Percentiles rank a stretch among this genome's conserved stretches.
Conservation (phyloP, 2,888 invertebrate species). For the Neoaliturus tenellus region DNA sequence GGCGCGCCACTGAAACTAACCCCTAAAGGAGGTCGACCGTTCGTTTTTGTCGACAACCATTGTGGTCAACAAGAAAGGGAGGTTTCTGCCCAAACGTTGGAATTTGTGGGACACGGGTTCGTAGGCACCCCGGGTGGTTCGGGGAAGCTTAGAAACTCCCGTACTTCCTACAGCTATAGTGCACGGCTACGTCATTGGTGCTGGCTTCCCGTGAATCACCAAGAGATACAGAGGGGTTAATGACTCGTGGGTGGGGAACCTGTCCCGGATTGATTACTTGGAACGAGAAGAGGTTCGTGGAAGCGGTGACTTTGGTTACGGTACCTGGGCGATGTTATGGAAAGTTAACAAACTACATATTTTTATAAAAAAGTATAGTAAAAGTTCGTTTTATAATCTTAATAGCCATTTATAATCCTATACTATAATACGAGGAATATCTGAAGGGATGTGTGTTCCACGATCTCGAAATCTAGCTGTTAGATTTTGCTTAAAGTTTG, state of each 20-base stretch:
- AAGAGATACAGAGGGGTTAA: neutral
- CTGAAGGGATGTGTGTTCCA: too few species aligned
- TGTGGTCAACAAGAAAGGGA: conserved; percentile 42
- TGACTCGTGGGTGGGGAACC: neutral
- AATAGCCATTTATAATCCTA: too few species aligned
- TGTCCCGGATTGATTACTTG: neutral
- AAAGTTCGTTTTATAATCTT: neutral
- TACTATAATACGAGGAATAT: too few species aligned
- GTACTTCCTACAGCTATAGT: neutral
- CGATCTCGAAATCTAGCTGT: too few species aligned
- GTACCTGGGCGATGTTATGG: neutral
- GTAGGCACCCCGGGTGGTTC: neutral
- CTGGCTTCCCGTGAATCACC: neutral
- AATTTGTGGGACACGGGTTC: neutral
- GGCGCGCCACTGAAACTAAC: neutral
- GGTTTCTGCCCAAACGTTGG: conserved; percentile 12
- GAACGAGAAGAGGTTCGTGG: neutral
- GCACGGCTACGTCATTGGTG: neutral
- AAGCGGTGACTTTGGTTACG: too few species aligned
- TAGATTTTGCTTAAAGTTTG: too few species aligned
- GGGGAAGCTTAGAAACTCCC: neutral
- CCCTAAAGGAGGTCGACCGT: conserved; percentile 35
- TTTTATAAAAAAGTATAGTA: too few species aligned
- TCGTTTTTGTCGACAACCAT: conserved; percentile 39
- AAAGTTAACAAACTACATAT: too few species aligned